Evolutionary conservation across 92 coral and sea anemone species (phyloP).

Genomic region (Zoanthus sociatus): DNA sequence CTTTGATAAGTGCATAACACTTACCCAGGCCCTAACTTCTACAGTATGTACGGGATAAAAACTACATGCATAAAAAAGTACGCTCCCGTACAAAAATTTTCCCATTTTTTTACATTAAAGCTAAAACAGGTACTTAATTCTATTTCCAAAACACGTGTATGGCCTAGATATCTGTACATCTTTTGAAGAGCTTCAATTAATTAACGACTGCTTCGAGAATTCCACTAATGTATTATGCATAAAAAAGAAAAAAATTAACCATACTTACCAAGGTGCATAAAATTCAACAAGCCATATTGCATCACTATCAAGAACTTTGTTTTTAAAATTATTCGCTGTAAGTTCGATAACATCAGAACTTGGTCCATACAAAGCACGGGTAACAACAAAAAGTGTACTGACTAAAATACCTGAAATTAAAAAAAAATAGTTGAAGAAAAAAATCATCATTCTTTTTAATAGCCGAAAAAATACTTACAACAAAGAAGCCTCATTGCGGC

Average conservation of each 20-base stretch:
- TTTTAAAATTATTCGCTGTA: constrained; percentile 88
- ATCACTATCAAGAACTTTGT: constrained; percentile 88
- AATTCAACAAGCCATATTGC: constrained; percentile 95
- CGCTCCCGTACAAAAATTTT: too few relatives aligned
- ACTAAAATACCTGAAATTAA: constrained; percentile 74
- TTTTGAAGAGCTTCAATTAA: too few relatives aligned
- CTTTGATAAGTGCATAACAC: too few relatives aligned
- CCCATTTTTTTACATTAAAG: too few relatives aligned
- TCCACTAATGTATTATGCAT: too few relatives aligned
- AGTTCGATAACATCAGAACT: constrained; percentile 90
- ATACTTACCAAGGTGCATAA: constrained; percentile 95
- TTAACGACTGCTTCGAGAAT: too few relatives aligned
- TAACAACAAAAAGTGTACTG: constrained; percentile 60
- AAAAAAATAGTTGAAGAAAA: neutral
- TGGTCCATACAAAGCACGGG: constrained; percentile 84
- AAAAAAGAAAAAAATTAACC: neutral
- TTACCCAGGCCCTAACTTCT: too few relatives aligned
- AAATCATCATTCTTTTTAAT: neutral
- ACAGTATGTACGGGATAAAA: too few relatives aligned
- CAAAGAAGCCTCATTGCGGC: constrained; percentile 56
- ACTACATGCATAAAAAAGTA: too few relatives aligned
- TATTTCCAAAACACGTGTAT: too few relatives aligned
- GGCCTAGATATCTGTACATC: too few relatives aligned
- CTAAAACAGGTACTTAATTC: too few relatives aligned
- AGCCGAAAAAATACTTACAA: constrained; percentile 42